These are phyloP conservation scores for Coracias cyanogaster DNA, from an alignment of 2,797 vertebrate species.

Conservation along the genomic window DNA sequence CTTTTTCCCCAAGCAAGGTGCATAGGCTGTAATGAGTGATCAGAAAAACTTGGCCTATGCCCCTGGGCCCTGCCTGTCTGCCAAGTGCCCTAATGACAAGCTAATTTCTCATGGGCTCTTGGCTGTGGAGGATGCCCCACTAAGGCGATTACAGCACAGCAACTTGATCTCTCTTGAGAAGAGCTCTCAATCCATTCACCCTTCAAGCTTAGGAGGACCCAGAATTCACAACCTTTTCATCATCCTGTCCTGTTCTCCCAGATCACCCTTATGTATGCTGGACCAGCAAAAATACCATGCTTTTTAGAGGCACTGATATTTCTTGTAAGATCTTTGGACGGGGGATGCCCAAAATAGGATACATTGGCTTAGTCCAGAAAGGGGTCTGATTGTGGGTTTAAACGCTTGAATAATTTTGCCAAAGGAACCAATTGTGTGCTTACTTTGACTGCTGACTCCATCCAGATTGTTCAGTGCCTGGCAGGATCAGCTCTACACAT, in stretches of 20 bases:
- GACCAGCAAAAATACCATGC: background rate
- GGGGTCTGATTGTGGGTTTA: background rate
- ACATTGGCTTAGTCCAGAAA: background rate
- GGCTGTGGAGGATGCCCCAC: background rate
- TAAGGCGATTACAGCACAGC: background rate
- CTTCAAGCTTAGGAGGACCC: background rate
- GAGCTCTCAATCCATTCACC: background rate
- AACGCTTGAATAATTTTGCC: background rate
- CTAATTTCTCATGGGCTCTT: background rate
- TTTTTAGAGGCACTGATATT: background rate
- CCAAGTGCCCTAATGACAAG: background rate
- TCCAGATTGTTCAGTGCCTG: background rate
- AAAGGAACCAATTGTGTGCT: background rate
- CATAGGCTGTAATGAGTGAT: background rate
- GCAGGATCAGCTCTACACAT: background rate
- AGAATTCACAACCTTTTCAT: background rate
- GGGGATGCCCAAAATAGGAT: background rate
- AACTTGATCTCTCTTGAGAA: background rate
- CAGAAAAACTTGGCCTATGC: background rate
- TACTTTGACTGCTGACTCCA: background rate
- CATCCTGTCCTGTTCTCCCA: background rate
- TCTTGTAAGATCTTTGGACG: background rate
- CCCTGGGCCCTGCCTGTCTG: background rate
- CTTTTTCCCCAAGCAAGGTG: background rate
- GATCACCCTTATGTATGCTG: background rate